A percentile compares a stretch with the other conserved stretches of the same genome.
phyloP scores from a whole-genome alignment of 2,888 invertebrate species.

The Rotaria magnacalcarata region DNA sequence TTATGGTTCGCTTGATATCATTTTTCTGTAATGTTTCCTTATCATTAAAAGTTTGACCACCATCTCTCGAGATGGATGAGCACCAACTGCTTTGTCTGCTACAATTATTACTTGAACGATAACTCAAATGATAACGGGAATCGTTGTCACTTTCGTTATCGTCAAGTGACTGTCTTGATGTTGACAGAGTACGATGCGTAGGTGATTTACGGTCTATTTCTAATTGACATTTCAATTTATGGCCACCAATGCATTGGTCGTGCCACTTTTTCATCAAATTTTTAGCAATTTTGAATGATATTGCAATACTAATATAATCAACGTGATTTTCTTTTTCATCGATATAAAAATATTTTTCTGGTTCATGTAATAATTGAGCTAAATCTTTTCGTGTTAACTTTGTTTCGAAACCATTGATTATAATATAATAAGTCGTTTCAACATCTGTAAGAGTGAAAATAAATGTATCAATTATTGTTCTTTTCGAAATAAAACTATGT shows the following conservation, averaged over 20 bases:
- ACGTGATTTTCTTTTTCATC: not conserved
- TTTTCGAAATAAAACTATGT: too few relatives aligned
- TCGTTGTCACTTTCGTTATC: not conserved
- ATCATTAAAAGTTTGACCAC: too few relatives aligned
- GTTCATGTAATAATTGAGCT: not conserved
- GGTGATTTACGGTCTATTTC: not conserved
- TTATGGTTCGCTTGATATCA: too few relatives aligned
- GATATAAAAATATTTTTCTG: not conserved
- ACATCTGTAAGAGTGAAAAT: too few relatives aligned
- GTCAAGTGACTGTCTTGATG: not conserved
- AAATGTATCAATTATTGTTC: too few relatives aligned
- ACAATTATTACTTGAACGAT: not conserved
- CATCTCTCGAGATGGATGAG: too few relatives aligned
- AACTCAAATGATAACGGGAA: not conserved
- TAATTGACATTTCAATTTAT: not conserved
- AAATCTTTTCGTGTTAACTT: not conserved
- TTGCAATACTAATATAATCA: not conserved
- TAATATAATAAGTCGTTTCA: not conserved
- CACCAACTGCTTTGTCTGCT: not conserved
- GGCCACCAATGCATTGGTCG: not conserved
- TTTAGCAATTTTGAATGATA: not conserved
- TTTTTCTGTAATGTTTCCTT: too few relatives aligned
- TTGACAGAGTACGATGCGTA: not conserved
- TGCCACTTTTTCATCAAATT: not conserved
- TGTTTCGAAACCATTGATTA: not conserved